phyloP scores from a whole-genome alignment of 2,113 vertebrate genomes.

The Uria aalge region DNA sequence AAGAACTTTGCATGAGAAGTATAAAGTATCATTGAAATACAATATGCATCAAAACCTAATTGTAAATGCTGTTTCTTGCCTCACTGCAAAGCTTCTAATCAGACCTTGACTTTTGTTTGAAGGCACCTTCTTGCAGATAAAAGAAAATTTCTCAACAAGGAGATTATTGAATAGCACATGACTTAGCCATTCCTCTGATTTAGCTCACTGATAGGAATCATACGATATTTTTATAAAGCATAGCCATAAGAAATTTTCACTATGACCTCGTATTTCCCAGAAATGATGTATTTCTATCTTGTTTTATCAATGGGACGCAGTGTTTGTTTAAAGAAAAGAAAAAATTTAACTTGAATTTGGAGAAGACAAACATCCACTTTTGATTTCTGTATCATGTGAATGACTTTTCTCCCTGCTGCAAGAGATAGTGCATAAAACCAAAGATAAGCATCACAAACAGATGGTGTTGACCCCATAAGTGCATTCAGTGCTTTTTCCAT shows the following conservation, averaged over 20 bases:
- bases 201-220: slow-evolving; percentile 67
- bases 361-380: background rate
- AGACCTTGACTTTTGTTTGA: background rate
- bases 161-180: slow-evolving; percentile 73
- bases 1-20: background rate
- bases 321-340: slow-evolving; percentile 16
- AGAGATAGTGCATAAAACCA: background rate
- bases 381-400: slow-evolving; percentile 32
- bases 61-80: background rate
- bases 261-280: background rate
- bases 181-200: slow-evolving; percentile 70
- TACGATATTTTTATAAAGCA: slow-evolving; percentile 62
- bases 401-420: background rate
- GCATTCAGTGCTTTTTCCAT: background rate
- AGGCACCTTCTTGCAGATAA: background rate
- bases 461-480: background rate
- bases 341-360: background rate
- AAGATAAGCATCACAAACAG: background rate
- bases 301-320: slow-evolving; percentile 4
- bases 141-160: slow-evolving; percentile 26
- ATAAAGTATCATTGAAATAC: background rate
- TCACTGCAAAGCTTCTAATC: background rate
- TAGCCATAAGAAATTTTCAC: background rate
- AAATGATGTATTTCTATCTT: background rate
- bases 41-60: background rate